Base-by-base conservation (phyloP, 2,113 vertebrate genomes). In the Rafetus swinhoei region DNA sequence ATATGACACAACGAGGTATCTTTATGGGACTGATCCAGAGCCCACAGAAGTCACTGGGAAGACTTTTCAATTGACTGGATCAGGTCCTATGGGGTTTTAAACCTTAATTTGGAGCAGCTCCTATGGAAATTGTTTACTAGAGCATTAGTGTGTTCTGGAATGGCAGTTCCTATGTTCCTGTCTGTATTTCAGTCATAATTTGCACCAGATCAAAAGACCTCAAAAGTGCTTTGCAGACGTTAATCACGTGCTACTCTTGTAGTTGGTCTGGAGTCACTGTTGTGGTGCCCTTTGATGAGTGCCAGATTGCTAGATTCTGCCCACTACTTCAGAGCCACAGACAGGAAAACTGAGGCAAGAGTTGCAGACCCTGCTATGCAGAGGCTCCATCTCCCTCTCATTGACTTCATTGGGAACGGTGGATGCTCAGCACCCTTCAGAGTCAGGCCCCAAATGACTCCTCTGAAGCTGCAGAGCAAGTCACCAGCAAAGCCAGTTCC, bases 381-480 rank as follows among this genome's bases (percentile, higher is more conserved):
- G 92, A 97, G 95, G 96, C 62, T 4, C 16, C 7, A 3, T 81
- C 85, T 79, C 15, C 87, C 90, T 97, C 80, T 85, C 89, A n/a
- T 79, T 27, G 88, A 62, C 52, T 84, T 88, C 89, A 83, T 85
- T 91, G 86, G 84, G 84, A 92, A 72, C 88, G 85, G 88, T 62
- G 52, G 1, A 2, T 85, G 77, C 62, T 55, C 90, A 56, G 62
- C 82, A 84, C 27, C 62, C 27, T 1, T 13, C 62, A 91, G 39
- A 90, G 82, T 95, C 95, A 59, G 90, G 52, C 79, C 92, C 81
- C 79, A 88, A 92, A 93, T 95, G 93, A 93, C 91, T 69, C 62
- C 7, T 69, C 62, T 69, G 29, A 65, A 65, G 14, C 18, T 65
- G 62, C 32, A 8, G 3, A n/a, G 62, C 32, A 69, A 69, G 62